Percentiles rank a stretch among this genome's conserved stretches.
Conservation (phyloP, 2,113 vertebrate species). For the Macrotis lagotis region DNA sequence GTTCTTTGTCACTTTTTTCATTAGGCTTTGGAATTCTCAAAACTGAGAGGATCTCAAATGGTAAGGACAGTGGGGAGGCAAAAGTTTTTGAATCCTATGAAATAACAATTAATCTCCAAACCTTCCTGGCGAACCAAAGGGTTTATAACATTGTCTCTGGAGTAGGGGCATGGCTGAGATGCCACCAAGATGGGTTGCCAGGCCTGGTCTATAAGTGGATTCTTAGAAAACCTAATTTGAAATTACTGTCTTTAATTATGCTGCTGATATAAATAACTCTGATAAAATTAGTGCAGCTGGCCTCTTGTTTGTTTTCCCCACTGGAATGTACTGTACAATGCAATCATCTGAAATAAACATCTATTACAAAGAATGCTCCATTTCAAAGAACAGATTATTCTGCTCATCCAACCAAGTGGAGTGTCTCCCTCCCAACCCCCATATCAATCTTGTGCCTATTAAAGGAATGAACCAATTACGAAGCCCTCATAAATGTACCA, state of each 20-base stretch:
- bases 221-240: constrained; percentile 78
- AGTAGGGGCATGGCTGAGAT: constrained; percentile 50
- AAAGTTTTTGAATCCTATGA: constrained; percentile 51
- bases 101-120: constrained; percentile 72
- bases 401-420: constrained; percentile 65
- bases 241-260: constrained; percentile 80
- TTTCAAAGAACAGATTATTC: constrained; percentile 73
- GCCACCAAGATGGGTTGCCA: constrained; percentile 65
- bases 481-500: constrained; percentile 62
- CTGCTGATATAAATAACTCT: constrained; percentile 78
- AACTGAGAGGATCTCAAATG: constrained; percentile 48
- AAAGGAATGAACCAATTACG: constrained; percentile 69
- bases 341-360: constrained; percentile 72
- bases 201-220: constrained; percentile 74
- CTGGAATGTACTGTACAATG: constrained; percentile 66
- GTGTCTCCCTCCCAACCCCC: constrained; percentile 39
- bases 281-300: constrained; percentile 76
- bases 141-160: constrained; percentile 59
- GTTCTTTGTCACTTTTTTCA: constrained; percentile 49
- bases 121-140: constrained; percentile 67
- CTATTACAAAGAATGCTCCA: constrained; percentile 65
- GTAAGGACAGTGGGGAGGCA: constrained; percentile 46
- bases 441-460: constrained; percentile 68
- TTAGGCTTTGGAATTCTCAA: constrained; percentile 55
- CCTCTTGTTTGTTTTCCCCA: constrained; percentile 74